Conservation (phyloP, 64 coral and sea anemone genomes). For the Anthopleura sola region DNA sequence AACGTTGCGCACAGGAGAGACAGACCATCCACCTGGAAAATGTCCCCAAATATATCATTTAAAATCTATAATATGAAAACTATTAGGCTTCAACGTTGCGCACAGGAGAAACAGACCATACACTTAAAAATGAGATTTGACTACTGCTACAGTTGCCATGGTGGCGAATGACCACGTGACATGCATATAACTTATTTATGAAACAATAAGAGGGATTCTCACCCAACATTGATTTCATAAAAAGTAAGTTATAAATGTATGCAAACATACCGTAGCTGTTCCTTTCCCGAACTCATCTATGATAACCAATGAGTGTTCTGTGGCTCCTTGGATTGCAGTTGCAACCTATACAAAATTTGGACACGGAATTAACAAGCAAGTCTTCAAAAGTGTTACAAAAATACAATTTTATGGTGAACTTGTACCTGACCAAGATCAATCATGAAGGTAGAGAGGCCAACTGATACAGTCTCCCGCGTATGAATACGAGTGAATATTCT, state of each 20-base stretch:
- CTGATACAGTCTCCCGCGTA: constrained; percentile 90
- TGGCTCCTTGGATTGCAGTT: constrained; percentile 73
- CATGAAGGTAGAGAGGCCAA: constrained; percentile 96
- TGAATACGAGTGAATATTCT: constrained; percentile 98
- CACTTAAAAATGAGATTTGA: constrained; percentile 74
- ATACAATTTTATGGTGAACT: background rate
- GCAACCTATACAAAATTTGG: constrained; percentile 57
- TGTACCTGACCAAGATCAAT: constrained; percentile 94
- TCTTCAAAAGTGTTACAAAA: background rate
- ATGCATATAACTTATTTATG: too few relatives aligned
- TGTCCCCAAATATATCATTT: background rate
- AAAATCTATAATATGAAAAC: too few relatives aligned
- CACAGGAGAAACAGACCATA: constrained; percentile 86
- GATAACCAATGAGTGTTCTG: constrained; percentile 81
- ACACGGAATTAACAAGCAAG: background rate
- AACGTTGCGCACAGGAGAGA: constrained; percentile 83
- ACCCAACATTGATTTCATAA: too few relatives aligned
- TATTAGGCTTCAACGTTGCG: constrained; percentile 75
- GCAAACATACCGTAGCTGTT: constrained; percentile 84
- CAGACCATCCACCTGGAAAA: constrained; percentile 85
- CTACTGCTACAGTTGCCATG: too few relatives aligned
- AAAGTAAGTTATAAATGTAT: too few relatives aligned
- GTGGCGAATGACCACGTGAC: too few relatives aligned
- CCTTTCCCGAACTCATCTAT: constrained; percentile 99
- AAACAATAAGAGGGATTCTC: too few relatives aligned